Evolutionary conservation across 92 coral and sea anemone species (phyloP).

Genomic region (Desmophyllum pertusum): DNA sequence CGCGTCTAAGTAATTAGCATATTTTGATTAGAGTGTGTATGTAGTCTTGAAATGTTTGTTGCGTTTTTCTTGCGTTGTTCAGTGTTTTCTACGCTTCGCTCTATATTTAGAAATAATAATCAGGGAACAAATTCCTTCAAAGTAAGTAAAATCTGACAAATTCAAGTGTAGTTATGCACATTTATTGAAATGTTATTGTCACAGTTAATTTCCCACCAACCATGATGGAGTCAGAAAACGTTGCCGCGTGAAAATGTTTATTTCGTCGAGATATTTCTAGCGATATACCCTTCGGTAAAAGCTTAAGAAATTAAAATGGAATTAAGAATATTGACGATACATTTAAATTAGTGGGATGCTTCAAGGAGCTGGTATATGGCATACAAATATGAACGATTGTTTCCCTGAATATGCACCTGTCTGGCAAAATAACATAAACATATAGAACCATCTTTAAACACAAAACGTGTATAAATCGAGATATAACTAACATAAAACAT

Average conservation of each 20-base stretch:
- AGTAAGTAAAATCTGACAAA: background rate
- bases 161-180: background rate
- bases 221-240: background rate
- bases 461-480: background rate
- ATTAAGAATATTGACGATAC: background rate
- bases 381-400: background rate
- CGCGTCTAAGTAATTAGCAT: too few relatives aligned
- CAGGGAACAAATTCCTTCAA: background rate
- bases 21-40: too few relatives aligned
- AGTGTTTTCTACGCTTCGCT: background rate
- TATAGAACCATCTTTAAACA: background rate
- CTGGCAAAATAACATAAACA: background rate
- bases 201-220: background rate
- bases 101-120: background rate
- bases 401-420: background rate
- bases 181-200: background rate
- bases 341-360: conserved; percentile 4
- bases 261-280: background rate
- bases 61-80: too few relatives aligned
- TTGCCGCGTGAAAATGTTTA: background rate
- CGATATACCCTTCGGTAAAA: background rate
- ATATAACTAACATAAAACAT: background rate
- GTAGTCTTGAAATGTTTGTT: too few relatives aligned
- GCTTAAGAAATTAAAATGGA: background rate
- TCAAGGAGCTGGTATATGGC: background rate